Evolutionary conservation across 2,113 vertebrate genomes (phyloP), one percentile per base, ranked within the genome.

Genomic region (rat (Rattus norvegicus)): DNA sequence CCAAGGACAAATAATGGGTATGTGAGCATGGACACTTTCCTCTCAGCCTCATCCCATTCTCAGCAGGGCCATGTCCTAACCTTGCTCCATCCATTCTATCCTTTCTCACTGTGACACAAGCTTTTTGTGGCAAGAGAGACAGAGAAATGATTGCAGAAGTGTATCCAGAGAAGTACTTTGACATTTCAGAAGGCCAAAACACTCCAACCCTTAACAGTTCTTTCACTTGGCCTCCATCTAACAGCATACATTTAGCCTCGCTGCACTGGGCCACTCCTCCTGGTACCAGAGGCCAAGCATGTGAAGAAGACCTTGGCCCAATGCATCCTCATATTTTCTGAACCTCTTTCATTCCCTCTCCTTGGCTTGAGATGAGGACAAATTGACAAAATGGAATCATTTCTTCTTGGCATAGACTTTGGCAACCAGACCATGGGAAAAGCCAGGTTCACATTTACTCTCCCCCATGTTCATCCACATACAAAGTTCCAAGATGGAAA

Each of bases 331-430:
- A 56, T 67, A 95, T 88, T 95, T 81, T 97, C 97, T 79, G 14
- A 93, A 90, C 92, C 76, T 94, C 77, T 72, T 84, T 90, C n/a
- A 72, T 33, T 76, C 24, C 14, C 72, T 69, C 73, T 81, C 95
- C 95, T 97, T 98, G 97, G 95, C 96, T 98, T 95, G 91, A 77
- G 96, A 96, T 91, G 49, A 96, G 75, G 85, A 97, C 96, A 98
- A 96, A 97, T 95, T 97, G 97, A 89, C 95, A 93, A 97, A 98
- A 98, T 96, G 61, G 96, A 98, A 92, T 98, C 95, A 97, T 98
- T 98, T 93, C 97, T 83, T 36, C 80, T 98, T 98, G 97, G 96
- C 96, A 83, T 13, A 24, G 69, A 95, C 95, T 96, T 97, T 96
- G 98, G 96, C 85, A 97, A 97, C 96, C 87, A 94, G 97, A 86